A percentile compares a stretch with the other conserved stretches of the same genome.
Evolutionary conservation across 2,888 invertebrate species (phyloP).

Genomic region (Ferdinandea cuprea): DNA sequence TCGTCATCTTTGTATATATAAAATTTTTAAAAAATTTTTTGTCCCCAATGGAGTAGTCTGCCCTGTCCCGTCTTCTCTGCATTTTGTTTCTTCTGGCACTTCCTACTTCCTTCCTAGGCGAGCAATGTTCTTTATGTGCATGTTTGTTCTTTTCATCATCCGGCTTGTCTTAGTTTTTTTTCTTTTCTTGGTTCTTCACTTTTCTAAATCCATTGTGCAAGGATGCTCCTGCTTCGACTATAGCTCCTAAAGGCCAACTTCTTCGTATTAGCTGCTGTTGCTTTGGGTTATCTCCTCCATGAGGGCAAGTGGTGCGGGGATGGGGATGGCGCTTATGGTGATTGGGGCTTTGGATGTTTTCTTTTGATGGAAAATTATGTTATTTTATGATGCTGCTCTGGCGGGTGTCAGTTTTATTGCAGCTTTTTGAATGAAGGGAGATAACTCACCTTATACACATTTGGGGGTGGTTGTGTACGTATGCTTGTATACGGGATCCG

Average conservation of each 20-base stretch:
- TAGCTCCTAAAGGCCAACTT: slow-evolving; percentile 51
- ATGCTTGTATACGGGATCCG: slow-evolving; percentile 16
- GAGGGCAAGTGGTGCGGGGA: background rate
- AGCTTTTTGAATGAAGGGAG: slow-evolving; percentile 37
- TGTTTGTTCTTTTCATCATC: slow-evolving; percentile 59
- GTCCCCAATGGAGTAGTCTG: slow-evolving; percentile 37
- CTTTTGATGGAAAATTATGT: slow-evolving; percentile 69
- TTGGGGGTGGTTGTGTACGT: background rate
- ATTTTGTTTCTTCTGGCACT: slow-evolving; percentile 61
- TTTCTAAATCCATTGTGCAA: slow-evolving; percentile 52
- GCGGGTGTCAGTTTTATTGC: slow-evolving; percentile 68
- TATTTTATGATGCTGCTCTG: slow-evolving; percentile 55
- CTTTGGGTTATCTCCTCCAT: slow-evolving; percentile 1
- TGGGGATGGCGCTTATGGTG: background rate
- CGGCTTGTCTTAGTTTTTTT: slow-evolving; percentile 35
- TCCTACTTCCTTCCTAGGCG: slow-evolving; percentile 66
- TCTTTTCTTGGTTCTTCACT: background rate
- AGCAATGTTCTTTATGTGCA: slow-evolving; percentile 18
- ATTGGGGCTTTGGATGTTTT: slow-evolving; percentile 26
- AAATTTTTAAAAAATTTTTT: slow-evolving; percentile 69
- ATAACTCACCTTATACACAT: slow-evolving; percentile 43
- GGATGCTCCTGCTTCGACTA: slow-evolving; percentile 35
- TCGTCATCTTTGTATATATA: slow-evolving; percentile 54
- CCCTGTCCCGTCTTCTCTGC: slow-evolving; percentile 19
- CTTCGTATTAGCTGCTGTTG: slow-evolving; percentile 37